These are phyloP conservation scores for Disparrhopalites patrizii DNA, from an alignment of 2,888 invertebrate species.

Conservation along the genomic window DNA sequence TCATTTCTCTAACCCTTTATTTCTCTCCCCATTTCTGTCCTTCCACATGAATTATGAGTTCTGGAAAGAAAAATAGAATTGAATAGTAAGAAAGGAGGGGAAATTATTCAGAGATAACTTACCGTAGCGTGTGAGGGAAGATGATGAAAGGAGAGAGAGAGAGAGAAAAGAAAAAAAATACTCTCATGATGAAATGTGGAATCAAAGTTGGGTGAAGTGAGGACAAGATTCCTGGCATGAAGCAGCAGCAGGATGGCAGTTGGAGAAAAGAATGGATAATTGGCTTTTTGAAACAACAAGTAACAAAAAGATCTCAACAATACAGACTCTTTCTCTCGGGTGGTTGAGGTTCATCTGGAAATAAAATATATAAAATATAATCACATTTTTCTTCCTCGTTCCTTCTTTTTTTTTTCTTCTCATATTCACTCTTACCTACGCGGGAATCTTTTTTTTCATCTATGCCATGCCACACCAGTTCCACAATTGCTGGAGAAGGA, in stretches of 20 bases:
- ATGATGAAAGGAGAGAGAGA: neutral
- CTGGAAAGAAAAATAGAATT: neutral
- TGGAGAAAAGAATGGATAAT: slow-evolving; percentile 29
- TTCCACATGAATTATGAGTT: neutral
- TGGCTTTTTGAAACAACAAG: slow-evolving; percentile 27
- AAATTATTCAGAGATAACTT: neutral
- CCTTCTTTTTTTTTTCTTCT: no score
- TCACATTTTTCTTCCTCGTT: neutral
- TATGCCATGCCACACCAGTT: no score
- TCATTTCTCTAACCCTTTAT: neutral
- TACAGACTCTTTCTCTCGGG: neutral
- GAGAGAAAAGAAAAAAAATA: neutral
- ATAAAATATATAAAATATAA: neutral
- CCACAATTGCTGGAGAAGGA: no score
- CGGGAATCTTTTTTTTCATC: no score
- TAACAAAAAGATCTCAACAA: neutral
- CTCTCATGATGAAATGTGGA: slow-evolving; percentile 15
- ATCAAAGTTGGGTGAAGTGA: slow-evolving; percentile 26
- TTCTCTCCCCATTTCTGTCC: neutral
- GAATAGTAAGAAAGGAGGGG: no score
- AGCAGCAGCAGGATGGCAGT: slow-evolving; percentile 29
- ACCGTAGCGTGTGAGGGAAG: neutral
- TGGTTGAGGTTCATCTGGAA: neutral
- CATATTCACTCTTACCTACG: no score
- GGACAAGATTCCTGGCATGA: slow-evolving; percentile 27